Percentiles rank a stretch among this genome's conserved stretches.
Evolutionary conservation across 2,113 vertebrate species (phyloP).

Genomic region (Terrapene triunguis): DNA sequence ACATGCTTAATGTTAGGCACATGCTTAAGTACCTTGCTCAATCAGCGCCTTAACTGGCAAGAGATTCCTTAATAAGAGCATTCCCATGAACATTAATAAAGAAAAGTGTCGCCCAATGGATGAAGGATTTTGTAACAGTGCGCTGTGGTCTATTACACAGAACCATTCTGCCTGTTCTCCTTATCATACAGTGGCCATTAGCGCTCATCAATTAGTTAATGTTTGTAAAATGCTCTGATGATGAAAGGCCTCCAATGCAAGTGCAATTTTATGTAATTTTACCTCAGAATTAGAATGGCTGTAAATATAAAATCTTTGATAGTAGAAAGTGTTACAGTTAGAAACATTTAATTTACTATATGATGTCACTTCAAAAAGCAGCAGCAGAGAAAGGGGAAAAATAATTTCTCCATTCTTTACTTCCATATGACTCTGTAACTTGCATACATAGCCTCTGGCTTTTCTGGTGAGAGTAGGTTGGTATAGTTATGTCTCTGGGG

Average conservation of each 20-base stretch:
- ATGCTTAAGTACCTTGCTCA: slow-evolving; percentile 46
- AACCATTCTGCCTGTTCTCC: slow-evolving; percentile 19
- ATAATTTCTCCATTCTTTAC: background rate
- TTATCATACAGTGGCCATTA: background rate
- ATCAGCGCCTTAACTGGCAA: slow-evolving; percentile 21
- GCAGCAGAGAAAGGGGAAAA: background rate
- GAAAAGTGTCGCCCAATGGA: slow-evolving; percentile 8
- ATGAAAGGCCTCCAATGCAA: background rate
- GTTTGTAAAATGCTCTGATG: background rate
- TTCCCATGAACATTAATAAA: background rate
- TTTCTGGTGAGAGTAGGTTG: background rate
- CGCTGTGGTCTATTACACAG: background rate
- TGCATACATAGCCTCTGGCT: background rate
- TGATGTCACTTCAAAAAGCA: background rate
- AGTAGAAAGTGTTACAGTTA: background rate
- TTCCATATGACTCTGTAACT: background rate
- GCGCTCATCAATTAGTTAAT: background rate
- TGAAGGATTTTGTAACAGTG: slow-evolving; percentile 1
- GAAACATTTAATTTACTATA: no score
- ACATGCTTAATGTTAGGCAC: slow-evolving; percentile 41
- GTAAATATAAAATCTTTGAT: background rate
- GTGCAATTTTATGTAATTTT: background rate
- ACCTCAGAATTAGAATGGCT: background rate
- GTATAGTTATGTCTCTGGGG: background rate
- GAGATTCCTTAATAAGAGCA: slow-evolving; percentile 48